phyloP scores from a whole-genome alignment of 1,140 invertebrate genomes.

The Hermatobates lingyangjiaoensis region DNA sequence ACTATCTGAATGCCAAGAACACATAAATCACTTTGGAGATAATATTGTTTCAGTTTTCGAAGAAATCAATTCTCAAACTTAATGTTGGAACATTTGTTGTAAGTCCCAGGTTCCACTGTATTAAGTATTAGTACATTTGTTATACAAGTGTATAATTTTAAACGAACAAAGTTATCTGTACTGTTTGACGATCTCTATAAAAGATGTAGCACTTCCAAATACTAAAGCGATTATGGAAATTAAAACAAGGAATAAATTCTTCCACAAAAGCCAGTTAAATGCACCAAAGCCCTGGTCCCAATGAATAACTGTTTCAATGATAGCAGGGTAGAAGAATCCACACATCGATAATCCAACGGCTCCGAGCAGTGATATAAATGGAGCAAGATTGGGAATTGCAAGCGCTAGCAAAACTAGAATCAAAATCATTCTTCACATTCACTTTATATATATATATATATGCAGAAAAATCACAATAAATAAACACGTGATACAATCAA shows the following conservation, averaged over 20 bases:
- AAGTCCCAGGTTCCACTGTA: no score
- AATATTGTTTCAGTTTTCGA: no score
- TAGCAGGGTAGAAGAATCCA: slow-evolving; percentile 39
- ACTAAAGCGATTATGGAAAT: slow-evolving; percentile 39
- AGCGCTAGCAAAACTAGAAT: slow-evolving; percentile 26
- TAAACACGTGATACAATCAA: no score
- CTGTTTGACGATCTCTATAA: slow-evolving; percentile 33
- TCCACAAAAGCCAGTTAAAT: slow-evolving; percentile 7
- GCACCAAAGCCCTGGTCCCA: slow-evolving; percentile 9
- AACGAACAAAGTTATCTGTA: slow-evolving; percentile 3
- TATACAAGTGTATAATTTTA: no score
- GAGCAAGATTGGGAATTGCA: slow-evolving; percentile 35
- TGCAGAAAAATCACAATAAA: no score
- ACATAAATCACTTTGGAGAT: no score
- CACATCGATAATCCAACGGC: slow-evolving; percentile 36
- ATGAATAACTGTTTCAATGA: slow-evolving; percentile 29
- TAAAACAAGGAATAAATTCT: slow-evolving; percentile 17
- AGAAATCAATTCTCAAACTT: no score
- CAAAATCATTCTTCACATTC: no score
- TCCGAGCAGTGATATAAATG: slow-evolving; percentile 43
- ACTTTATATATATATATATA: no score
- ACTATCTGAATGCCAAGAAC: no score
- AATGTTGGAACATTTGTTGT: no score
- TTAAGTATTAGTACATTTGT: no score
- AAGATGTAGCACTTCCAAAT: slow-evolving; percentile 38